Percentiles rank a stretch among this genome's conserved stretches.
These are phyloP conservation scores for Hyles vespertilio DNA, from an alignment of 1,140 invertebrate genomes.

Conservation along the genomic window DNA sequence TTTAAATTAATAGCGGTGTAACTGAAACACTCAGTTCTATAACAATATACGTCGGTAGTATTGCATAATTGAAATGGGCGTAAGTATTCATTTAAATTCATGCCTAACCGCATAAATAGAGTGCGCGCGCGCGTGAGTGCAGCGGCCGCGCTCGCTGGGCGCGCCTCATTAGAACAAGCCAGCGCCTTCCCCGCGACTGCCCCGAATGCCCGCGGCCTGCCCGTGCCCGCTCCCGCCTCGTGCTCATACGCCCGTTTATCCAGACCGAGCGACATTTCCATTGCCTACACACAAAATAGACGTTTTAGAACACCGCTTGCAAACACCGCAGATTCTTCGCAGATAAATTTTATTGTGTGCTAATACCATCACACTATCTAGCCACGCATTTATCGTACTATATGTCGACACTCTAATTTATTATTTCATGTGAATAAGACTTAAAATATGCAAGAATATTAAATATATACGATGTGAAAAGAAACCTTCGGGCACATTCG, in stretches of 20 bases:
- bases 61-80: slow-evolving; percentile 49
- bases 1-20: slow-evolving; percentile 1
- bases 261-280: slow-evolving; percentile 54
- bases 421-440: not conserved
- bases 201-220: not conserved
- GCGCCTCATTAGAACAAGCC: slow-evolving; percentile 54
- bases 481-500: slow-evolving; percentile 35
- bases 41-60: slow-evolving; percentile 12
- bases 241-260: slow-evolving; percentile 35
- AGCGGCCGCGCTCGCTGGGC: slow-evolving; percentile 45
- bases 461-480: slow-evolving; percentile 6
- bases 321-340: slow-evolving; percentile 36
- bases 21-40: slow-evolving; percentile 4
- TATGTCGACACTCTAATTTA: slow-evolving; percentile 12
- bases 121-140: slow-evolving; percentile 42
- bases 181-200: too few species aligned
- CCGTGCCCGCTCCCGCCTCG: slow-evolving; percentile 19
- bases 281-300: slow-evolving; percentile 54
- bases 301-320: slow-evolving; percentile 46
- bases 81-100: slow-evolving; percentile 54
- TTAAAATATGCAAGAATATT: slow-evolving; percentile 2
- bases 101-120: slow-evolving; percentile 52
- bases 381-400: slow-evolving; percentile 22
- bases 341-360: slow-evolving; percentile 66
- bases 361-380: slow-evolving; percentile 45